These are phyloP conservation scores for Gallinago nigripennis DNA, from an alignment of 2,797 vertebrate genomes.

Conservation along the genomic window DNA sequence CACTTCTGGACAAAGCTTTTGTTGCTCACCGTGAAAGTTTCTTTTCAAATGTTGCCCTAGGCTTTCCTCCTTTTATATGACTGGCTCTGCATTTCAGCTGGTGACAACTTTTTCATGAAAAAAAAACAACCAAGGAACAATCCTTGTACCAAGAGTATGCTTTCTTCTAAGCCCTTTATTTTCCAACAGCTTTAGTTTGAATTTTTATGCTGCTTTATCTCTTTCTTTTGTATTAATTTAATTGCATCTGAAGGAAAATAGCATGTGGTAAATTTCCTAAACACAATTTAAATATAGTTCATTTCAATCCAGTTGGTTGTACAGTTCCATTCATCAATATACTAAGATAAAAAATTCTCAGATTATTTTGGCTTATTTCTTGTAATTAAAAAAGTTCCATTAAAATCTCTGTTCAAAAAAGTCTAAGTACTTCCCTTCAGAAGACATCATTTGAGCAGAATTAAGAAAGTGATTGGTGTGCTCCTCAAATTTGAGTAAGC, in stretches of 20 bases:
- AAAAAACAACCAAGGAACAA: not conserved
- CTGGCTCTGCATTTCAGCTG: not conserved
- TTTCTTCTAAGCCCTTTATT: conserved; percentile 26
- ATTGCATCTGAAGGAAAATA: conserved; percentile 33
- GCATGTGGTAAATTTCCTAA: not conserved
- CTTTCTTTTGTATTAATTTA: conserved; percentile 33
- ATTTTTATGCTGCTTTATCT: conserved; percentile 1
- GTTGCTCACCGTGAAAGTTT: not conserved
- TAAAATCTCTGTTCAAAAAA: not conserved
- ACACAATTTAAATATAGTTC: conserved; percentile 6
- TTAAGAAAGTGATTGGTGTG: conserved; percentile 21
- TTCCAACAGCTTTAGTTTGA: conserved; percentile 26
- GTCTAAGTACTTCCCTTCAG: not conserved
- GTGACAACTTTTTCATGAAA: not conserved
- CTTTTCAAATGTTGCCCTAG: not conserved
- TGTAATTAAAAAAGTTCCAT: not conserved
- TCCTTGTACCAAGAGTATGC: not conserved
- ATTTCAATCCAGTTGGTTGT: not conserved
- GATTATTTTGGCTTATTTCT: not conserved
- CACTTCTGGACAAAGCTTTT: not conserved
- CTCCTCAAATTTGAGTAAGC: not conserved
- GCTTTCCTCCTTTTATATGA: not conserved
- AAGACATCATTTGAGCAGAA: conserved; percentile 32
- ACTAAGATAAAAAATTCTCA: not conserved
- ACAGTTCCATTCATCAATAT: not conserved